Percentiles rank a stretch among this genome's conserved stretches.
These are phyloP conservation scores for Rhagonycha lutea DNA, from an alignment of 2,888 invertebrate species.

Conservation along the genomic window DNA sequence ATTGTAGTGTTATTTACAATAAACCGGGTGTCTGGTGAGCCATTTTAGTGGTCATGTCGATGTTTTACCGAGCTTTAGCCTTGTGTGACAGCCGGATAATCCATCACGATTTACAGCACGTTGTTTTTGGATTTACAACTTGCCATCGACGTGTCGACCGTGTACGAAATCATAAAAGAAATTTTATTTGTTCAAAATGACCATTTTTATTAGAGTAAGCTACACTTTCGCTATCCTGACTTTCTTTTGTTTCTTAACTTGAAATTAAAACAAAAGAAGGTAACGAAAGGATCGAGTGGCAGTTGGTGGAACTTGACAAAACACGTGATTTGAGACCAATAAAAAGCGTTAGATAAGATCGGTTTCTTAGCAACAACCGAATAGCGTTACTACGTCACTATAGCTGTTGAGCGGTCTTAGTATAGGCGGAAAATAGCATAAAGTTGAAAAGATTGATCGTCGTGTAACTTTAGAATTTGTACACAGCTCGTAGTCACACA, in stretches of 20 bases:
- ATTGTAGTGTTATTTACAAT: slow-evolving; percentile 21
- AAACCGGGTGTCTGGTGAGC: slow-evolving; percentile 25
- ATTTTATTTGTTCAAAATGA: slow-evolving; percentile 13
- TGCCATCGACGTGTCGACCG: slow-evolving; percentile 40
- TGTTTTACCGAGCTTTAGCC: slow-evolving; percentile 40
- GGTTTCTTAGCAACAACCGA: no score
- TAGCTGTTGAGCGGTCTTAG: not conserved
- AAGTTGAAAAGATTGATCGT: not conserved
- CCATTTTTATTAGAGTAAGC: not conserved
- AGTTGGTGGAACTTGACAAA: not conserved
- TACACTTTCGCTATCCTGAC: not conserved
- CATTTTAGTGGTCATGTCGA: slow-evolving; percentile 44
- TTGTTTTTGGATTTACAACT: slow-evolving; percentile 50
- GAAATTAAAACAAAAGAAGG: not conserved
- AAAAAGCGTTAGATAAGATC: no score
- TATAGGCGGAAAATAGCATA: not conserved
- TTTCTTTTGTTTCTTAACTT: not conserved
- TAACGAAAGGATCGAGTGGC: not conserved
- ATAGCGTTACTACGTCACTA: not conserved
- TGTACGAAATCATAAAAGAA: slow-evolving; percentile 26
- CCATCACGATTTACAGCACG: slow-evolving; percentile 54
- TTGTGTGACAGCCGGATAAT: slow-evolving; percentile 50
- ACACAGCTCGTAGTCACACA: slow-evolving; percentile 29
- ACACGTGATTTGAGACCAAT: not conserved
- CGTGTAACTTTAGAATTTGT: slow-evolving; percentile 19